Evolutionary conservation across 2,797 vertebrate species (phyloP).

Genomic region (Tapirus indicus): DNA sequence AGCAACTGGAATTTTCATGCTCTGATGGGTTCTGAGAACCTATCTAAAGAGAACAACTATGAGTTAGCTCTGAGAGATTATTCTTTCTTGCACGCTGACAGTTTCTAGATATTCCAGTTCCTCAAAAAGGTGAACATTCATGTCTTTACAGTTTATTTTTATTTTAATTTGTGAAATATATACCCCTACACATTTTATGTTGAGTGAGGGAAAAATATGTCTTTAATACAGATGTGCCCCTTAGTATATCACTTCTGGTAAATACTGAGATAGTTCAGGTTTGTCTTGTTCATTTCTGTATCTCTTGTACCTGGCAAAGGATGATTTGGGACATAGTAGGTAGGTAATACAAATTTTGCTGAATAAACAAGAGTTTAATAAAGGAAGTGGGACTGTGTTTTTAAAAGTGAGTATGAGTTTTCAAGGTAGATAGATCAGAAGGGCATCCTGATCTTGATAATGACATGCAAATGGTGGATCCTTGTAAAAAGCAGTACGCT

Average conservation of each 20-base stretch:
- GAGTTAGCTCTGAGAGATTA: neutral
- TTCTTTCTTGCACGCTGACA: neutral
- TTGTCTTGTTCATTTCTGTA: neutral
- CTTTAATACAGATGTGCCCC: neutral
- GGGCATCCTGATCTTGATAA: neutral
- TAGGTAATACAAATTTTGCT: neutral
- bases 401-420: neutral
- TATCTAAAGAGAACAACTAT: too few relatives aligned
- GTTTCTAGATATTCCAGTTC: neutral
- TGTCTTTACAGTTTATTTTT: neutral
- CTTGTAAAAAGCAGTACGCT: neutral
- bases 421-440: neutral
- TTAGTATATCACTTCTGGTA: neutral
- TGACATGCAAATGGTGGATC: neutral
- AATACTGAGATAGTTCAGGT: neutral
- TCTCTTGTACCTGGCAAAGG: accelerated
- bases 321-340: neutral
- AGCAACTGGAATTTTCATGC: neutral
- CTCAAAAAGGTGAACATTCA: neutral
- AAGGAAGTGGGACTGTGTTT: neutral
- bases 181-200: neutral
- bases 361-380: neutral
- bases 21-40: neutral
- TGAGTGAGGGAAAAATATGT: neutral
- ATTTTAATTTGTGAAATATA: neutral